Percentiles rank a stretch among this genome's conserved stretches.
These are phyloP conservation scores for Nibea albiflora DNA, from an alignment of 2,113 vertebrate genomes.

Conservation along the genomic window DNA sequence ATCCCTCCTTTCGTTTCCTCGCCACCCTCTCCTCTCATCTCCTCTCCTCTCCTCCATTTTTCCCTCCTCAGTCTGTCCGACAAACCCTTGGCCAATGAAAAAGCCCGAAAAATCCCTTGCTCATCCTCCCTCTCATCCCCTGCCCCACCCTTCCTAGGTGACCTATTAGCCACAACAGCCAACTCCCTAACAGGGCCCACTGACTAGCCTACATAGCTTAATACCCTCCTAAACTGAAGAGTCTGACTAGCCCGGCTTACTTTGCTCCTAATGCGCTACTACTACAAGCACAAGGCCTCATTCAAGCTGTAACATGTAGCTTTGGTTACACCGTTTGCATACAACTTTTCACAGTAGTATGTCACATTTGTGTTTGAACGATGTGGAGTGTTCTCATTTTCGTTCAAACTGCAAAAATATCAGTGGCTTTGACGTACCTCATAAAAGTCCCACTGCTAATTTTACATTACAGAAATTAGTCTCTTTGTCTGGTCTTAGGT, in stretches of 20 bases:
- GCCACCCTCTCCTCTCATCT: background rate
- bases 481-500: background rate
- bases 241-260: slow-evolving; percentile 56
- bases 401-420: background rate
- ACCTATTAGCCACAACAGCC: slow-evolving; percentile 73
- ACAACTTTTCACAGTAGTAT: background rate
- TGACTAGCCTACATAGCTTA: slow-evolving; percentile 65
- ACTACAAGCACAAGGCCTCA: slow-evolving; percentile 22
- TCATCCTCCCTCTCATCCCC: slow-evolving; percentile 68
- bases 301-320: background rate
- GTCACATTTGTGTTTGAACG: background rate
- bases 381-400: no score
- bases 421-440: background rate
- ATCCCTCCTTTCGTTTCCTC: slow-evolving; percentile 16
- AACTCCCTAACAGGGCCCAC: slow-evolving; percentile 47
- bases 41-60: slow-evolving; percentile 3
- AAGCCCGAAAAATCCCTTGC: slow-evolving; percentile 61
- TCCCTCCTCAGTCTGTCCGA: slow-evolving; percentile 14
- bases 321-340: background rate
- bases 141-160: slow-evolving; percentile 61
- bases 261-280: slow-evolving; percentile 44
- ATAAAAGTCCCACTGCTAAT: background rate
- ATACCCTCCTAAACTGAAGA: slow-evolving; percentile 62
- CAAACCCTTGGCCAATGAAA: slow-evolving; percentile 48
- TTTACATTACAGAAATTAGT: background rate